phyloP scores from a whole-genome alignment of 2,113 vertebrate genomes.

The Pelusios castaneus region DNA sequence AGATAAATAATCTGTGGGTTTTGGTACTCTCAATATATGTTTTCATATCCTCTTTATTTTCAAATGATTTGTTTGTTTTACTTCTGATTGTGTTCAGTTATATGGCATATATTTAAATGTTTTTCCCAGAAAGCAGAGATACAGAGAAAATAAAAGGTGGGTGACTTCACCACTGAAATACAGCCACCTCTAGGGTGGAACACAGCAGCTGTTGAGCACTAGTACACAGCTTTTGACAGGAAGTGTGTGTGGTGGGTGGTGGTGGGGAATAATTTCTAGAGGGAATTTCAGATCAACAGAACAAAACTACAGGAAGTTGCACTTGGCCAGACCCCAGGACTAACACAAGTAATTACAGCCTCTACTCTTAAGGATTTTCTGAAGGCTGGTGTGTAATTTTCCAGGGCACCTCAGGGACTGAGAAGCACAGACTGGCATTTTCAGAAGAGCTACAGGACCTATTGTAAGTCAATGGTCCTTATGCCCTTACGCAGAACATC shows the following conservation, averaged over 20 bases:
- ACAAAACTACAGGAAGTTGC: background rate
- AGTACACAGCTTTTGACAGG: background rate
- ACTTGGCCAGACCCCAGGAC: background rate
- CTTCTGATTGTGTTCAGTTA: background rate
- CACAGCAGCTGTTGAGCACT: background rate
- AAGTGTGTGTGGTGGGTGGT: too few species aligned
- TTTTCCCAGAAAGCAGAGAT: background rate
- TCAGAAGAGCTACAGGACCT: background rate
- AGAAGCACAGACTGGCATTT: background rate
- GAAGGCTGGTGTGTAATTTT: background rate
- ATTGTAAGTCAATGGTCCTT: background rate
- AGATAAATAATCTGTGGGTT: conserved; percentile 4
- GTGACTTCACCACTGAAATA: too few species aligned
- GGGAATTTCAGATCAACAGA: background rate
- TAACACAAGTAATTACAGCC: background rate
- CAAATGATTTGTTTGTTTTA: background rate
- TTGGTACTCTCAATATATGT: background rate
- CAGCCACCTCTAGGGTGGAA: background rate
- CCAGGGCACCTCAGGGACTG: background rate
- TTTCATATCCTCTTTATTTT: background rate
- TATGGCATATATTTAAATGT: background rate
- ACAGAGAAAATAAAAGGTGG: background rate
- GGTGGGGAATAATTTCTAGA: background rate
- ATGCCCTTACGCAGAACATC: background rate
- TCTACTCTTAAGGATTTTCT: background rate